Evolutionary conservation across 2,888 invertebrate genomes (phyloP).

Genomic region (Parnassius apollo): DNA sequence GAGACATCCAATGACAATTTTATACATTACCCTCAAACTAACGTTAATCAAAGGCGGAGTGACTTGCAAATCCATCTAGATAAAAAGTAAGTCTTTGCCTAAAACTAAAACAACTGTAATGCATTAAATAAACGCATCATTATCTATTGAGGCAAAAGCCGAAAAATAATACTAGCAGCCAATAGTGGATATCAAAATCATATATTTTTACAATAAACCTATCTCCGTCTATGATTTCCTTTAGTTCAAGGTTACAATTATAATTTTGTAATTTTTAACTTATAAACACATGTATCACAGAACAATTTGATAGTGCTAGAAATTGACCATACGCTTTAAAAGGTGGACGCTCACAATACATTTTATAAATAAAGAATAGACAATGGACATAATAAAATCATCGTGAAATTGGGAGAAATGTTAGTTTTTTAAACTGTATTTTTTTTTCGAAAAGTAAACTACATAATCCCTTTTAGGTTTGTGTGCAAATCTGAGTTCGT

Average conservation of each 20-base stretch:
- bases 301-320: conserved; percentile 78
- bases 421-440: not conserved
- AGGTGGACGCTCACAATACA: conserved; percentile 57
- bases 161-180: not conserved
- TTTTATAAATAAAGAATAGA: conserved; percentile 27
- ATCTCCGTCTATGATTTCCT: conserved; percentile 21
- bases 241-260: conserved; percentile 31
- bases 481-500: too few relatives aligned
- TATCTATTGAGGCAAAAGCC: conserved; percentile 1
- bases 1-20: conserved; percentile 70
- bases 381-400: conserved; percentile 22
- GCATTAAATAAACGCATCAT: not conserved
- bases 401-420: conserved; percentile 28
- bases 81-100: not conserved
- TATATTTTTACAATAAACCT: conserved; percentile 1
- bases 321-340: conserved; percentile 72
- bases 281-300: conserved; percentile 78
- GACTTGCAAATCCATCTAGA: not conserved
- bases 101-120: not conserved
- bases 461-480: too few relatives aligned
- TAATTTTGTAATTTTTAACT: conserved; percentile 52
- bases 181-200: not conserved
- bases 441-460: too few relatives aligned
- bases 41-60: conserved; percentile 19
- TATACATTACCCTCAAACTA: conserved; percentile 41